Evolutionary conservation across 2,797 vertebrate genomes (phyloP).

Genomic region (Takifugu rubripes): DNA sequence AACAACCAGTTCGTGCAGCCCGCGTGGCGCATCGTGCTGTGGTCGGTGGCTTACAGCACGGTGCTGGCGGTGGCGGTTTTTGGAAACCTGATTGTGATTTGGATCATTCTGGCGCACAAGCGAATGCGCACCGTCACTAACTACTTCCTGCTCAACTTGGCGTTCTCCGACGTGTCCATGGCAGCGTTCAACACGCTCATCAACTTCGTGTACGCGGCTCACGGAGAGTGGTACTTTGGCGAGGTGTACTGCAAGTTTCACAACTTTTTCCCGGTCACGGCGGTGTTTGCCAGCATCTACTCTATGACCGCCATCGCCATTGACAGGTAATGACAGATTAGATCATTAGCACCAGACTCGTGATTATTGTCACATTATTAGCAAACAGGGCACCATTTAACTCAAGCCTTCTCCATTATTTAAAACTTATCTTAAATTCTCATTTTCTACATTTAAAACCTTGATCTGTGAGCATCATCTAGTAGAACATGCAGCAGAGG

Average conservation of each 20-base stretch:
- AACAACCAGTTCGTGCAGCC: constrained; percentile 91
- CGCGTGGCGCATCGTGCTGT: constrained; percentile 87
- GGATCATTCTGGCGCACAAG: constrained; percentile 93
- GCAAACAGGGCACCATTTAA: too few species aligned
- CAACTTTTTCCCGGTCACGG: constrained; percentile 94
- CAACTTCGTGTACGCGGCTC: constrained; percentile 91
- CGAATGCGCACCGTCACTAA: constrained; percentile 94
- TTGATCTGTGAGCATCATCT: neutral
- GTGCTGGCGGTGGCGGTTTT: constrained; percentile 87
- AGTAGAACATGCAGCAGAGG: neutral
- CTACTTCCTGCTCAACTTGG: constrained; percentile 90
- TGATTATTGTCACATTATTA: neutral
- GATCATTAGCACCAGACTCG: neutral
- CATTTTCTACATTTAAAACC: too few species aligned
- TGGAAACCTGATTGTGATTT: constrained; percentile 90
- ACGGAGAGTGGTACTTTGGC: constrained; percentile 94
- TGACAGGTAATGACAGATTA: constrained; percentile 80
- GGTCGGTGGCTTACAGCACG: constrained; percentile 86
- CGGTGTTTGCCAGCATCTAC: constrained; percentile 96
- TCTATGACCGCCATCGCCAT: constrained; percentile 92
- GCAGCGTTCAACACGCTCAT: constrained; percentile 92
- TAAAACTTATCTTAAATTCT: too few species aligned
- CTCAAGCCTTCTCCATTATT: too few species aligned
- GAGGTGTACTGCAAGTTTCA: constrained; percentile 91
- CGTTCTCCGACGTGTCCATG: constrained; percentile 89